These are phyloP conservation scores for Harpagoxenus sublaevis DNA, from an alignment of 2,888 invertebrate genomes.

Conservation along the genomic window DNA sequence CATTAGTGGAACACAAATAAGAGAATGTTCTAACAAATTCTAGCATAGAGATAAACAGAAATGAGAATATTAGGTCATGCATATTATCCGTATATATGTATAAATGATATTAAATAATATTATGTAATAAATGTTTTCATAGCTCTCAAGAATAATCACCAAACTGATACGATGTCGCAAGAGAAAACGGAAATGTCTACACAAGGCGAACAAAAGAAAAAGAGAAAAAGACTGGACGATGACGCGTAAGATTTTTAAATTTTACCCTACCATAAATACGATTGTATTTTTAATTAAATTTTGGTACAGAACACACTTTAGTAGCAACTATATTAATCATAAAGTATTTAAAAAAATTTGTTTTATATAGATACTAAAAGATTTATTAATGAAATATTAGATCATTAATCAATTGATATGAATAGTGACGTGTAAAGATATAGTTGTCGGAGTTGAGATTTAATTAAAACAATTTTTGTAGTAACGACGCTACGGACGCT, in stretches of 20 bases:
- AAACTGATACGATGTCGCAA: conserved; percentile 15
- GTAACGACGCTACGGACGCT: neutral
- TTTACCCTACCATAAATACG: neutral
- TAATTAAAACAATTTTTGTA: conserved; percentile 1
- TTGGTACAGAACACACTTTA: neutral
- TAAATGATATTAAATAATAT: no score
- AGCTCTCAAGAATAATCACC: neutral
- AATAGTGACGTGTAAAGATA: neutral
- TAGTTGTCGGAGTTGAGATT: neutral
- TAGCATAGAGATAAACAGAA: no score
- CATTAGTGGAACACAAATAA: no score
- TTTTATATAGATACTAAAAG: neutral
- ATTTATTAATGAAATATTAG: neutral
- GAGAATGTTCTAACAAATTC: no score
- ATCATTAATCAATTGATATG: neutral
- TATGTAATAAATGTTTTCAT: no score
- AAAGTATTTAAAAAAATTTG: neutral
- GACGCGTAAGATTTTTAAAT: neutral
- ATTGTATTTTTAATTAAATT: neutral
- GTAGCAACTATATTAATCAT: neutral
- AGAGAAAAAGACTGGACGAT: conserved; percentile 26
- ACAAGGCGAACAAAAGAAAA: conserved; percentile 45
- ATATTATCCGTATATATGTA: no score
- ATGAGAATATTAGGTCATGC: no score
- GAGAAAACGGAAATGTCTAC: neutral